Conservation (phyloP, 2,797 vertebrate genomes). For the Dendrocincla fuliginosa region DNA sequence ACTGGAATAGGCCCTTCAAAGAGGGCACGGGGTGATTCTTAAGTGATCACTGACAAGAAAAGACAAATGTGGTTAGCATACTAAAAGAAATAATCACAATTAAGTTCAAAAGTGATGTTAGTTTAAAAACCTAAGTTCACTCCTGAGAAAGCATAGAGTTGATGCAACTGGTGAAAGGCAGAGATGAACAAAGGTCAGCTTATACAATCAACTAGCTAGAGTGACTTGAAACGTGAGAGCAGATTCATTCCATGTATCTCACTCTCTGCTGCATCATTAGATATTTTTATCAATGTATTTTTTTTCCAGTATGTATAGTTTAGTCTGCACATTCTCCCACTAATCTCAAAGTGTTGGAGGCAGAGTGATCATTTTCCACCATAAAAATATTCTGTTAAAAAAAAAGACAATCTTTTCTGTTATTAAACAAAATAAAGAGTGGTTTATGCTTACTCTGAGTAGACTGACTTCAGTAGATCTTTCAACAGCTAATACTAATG, state of each 20-base stretch:
- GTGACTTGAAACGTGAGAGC: not conserved
- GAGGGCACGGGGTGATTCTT: fast-evolving
- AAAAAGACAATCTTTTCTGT: not conserved
- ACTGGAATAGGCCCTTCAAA: not conserved
- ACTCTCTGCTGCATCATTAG: not conserved
- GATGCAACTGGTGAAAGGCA: not conserved
- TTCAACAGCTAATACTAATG: not conserved
- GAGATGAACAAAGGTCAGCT: not conserved
- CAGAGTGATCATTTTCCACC: not conserved
- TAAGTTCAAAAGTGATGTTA: not conserved
- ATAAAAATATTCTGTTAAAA: not conserved
- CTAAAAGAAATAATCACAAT: not conserved
- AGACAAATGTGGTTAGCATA: not conserved
- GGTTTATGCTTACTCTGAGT: not conserved
- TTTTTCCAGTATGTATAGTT: not conserved
- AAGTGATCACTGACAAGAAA: not conserved
- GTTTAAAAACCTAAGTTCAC: not conserved
- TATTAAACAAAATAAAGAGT: not conserved
- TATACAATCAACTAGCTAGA: not conserved
- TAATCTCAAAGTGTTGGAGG: fast-evolving
- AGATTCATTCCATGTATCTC: not conserved
- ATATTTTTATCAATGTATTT: not conserved
- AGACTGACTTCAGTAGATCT: not conserved
- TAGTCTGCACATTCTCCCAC: not conserved
- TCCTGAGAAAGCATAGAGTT: not conserved